Conservation (phyloP, 2,888 invertebrate genomes). For the Heliconius erato region DNA sequence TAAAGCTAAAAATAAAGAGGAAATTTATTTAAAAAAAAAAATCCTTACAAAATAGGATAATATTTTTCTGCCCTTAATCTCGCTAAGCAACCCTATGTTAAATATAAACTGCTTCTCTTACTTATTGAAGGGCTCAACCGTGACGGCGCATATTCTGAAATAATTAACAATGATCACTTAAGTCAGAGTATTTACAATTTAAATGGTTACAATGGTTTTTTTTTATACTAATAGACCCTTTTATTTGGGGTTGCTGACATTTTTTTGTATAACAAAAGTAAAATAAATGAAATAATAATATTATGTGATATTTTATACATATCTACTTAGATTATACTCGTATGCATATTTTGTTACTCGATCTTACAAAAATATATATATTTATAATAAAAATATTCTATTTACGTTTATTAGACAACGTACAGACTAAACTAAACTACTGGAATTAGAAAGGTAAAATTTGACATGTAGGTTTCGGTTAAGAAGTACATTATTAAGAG, state of each 20-base stretch:
- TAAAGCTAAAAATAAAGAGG: not conserved
- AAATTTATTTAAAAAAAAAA: not conserved
- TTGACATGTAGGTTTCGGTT: too few relatives aligned
- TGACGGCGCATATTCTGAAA: slow-evolving; percentile 14
- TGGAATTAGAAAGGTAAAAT: too few relatives aligned
- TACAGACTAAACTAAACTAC: too few relatives aligned
- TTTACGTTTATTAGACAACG: too few relatives aligned
- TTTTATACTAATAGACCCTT: not conserved
- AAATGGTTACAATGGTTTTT: not conserved
- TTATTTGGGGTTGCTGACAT: not conserved
- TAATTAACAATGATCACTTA: slow-evolving; percentile 19
- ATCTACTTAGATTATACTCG: too few relatives aligned
- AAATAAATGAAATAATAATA: too few relatives aligned
- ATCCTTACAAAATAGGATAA: not conserved
- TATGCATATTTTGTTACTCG: too few relatives aligned
- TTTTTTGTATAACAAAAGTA: too few relatives aligned
- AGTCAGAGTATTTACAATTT: slow-evolving; percentile 16
- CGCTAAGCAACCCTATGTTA: not conserved
- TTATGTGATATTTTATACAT: too few relatives aligned
- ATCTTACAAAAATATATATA: too few relatives aligned
- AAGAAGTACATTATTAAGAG: too few relatives aligned
- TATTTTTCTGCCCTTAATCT: not conserved
- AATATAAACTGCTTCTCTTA: not conserved
- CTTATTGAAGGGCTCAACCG: not conserved
- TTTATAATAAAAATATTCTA: too few relatives aligned